Percentiles rank a stretch among this genome's conserved stretches.
phyloP scores from a whole-genome alignment of 2,797 vertebrate species.

The Parotocinclus haroldoi region DNA sequence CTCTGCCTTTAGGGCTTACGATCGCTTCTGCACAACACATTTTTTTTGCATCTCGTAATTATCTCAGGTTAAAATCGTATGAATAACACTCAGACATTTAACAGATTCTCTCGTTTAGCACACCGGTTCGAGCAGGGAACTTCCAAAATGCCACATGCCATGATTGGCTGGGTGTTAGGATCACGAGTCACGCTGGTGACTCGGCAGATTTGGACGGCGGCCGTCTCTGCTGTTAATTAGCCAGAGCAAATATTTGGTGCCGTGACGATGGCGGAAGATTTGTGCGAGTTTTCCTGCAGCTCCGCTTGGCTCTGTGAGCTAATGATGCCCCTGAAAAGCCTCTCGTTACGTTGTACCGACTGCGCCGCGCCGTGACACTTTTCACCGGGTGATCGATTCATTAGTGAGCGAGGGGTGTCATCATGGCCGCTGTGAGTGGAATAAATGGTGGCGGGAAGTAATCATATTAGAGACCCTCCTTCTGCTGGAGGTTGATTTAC shows the following conservation, averaged over 20 bases:
- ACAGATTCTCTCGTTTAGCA: too few species aligned
- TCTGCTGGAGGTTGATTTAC: constrained; percentile 26
- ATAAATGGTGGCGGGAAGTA: constrained; percentile 24
- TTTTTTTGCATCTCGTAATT: too few species aligned
- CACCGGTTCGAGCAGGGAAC: too few species aligned
- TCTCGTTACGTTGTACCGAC: constrained; percentile 28
- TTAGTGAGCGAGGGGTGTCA: constrained; percentile 36
- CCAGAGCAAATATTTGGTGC: constrained; percentile 6
- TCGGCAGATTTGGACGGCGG: neutral
- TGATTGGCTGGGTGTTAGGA: neutral
- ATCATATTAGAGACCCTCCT: constrained; percentile 26
- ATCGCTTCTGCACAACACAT: too few species aligned
- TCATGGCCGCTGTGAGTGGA: constrained; percentile 26
- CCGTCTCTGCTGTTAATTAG: constrained; percentile 3
- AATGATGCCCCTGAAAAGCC: constrained; percentile 29
- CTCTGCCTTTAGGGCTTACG: too few species aligned
- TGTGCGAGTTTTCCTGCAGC: constrained; percentile 13
- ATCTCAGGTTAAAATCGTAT: too few species aligned
- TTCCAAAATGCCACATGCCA: neutral
- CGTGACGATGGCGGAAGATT: constrained; percentile 6
- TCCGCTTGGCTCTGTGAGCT: constrained; percentile 19
- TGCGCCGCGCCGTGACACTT: constrained; percentile 26
- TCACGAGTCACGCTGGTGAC: constrained; percentile 3
- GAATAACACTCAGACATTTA: too few species aligned
- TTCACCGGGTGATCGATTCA: constrained; percentile 39